Percentiles rank a stretch among this genome's conserved stretches.
phyloP scores from a whole-genome alignment of 2,797 vertebrate species.

The Oceanodroma leucorhoa region DNA sequence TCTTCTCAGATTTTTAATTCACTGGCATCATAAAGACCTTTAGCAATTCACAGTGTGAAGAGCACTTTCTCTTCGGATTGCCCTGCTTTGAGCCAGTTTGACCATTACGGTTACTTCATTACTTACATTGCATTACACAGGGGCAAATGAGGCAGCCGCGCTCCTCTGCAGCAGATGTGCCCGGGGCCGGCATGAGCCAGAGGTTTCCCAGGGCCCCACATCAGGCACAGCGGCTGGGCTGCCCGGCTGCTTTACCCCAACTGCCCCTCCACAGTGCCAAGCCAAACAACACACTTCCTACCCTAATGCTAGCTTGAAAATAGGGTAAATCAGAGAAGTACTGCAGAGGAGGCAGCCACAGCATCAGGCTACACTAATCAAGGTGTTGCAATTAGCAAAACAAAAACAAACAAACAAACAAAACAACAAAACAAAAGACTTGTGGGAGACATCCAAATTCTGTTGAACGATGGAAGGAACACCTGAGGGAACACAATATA shows the following conservation, averaged over 20 bases:
- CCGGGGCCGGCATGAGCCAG: background rate
- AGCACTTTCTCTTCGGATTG: slow-evolving; percentile 5
- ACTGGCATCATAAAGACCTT: slow-evolving; percentile 43
- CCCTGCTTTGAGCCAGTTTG: slow-evolving; percentile 6
- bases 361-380: background rate
- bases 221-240: background rate
- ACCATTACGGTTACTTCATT: background rate
- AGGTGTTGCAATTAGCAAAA: background rate
- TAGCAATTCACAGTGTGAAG: slow-evolving; percentile 38
- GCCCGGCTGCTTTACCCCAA: background rate
- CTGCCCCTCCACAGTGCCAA: background rate
- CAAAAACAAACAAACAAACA: background rate
- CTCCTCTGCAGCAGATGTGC: background rate
- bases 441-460: background rate
- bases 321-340: background rate
- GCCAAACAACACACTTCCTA: background rate
- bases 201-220: background rate
- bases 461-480: background rate
- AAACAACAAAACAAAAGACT: background rate
- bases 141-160: background rate
- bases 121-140: slow-evolving; percentile 28
- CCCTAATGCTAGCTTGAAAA: background rate
- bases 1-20: slow-evolving; percentile 47
- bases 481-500: background rate
- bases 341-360: background rate